Percentiles rank a stretch among this genome's conserved stretches.
Conservation (phyloP, 2,113 vertebrate species). For the Bungarus multicinctus region DNA sequence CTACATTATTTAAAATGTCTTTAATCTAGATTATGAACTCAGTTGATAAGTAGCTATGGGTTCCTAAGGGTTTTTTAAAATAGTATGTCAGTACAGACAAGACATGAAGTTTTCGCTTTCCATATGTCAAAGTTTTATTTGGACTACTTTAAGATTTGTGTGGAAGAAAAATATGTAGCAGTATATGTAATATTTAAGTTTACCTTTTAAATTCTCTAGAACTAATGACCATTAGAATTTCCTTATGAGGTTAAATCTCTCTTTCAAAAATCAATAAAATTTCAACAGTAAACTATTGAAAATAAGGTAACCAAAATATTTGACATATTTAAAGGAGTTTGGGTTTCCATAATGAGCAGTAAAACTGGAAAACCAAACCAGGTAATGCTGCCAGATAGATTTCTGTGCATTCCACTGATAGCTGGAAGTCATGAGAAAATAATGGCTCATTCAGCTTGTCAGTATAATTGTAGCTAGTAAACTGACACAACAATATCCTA, state of each 20-base stretch:
- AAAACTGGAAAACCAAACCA: not conserved
- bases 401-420: not conserved
- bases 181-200: conserved; percentile 36
- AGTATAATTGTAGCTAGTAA: not conserved
- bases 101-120: not conserved
- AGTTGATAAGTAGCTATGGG: conserved; percentile 65
- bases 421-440: not conserved
- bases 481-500: not conserved
- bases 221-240: conserved; percentile 45
- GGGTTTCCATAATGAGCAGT: not conserved
- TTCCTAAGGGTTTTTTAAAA: conserved; percentile 54
- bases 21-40: not conserved
- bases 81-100: conserved; percentile 42
- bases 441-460: not conserved
- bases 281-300: not conserved
- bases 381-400: not conserved
- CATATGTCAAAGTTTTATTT: conserved; percentile 51
- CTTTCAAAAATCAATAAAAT: conserved; percentile 16
- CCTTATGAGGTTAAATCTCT: conserved; percentile 6
- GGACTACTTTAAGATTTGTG: conserved; percentile 43
- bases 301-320: not conserved
- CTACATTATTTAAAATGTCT: not conserved
- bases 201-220: conserved; percentile 47
- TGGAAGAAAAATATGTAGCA: conserved; percentile 46
- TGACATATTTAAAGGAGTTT: conserved; percentile 3